Conservation (phyloP, 1,140 invertebrate genomes). For the Euura saliciscinereae region DNA sequence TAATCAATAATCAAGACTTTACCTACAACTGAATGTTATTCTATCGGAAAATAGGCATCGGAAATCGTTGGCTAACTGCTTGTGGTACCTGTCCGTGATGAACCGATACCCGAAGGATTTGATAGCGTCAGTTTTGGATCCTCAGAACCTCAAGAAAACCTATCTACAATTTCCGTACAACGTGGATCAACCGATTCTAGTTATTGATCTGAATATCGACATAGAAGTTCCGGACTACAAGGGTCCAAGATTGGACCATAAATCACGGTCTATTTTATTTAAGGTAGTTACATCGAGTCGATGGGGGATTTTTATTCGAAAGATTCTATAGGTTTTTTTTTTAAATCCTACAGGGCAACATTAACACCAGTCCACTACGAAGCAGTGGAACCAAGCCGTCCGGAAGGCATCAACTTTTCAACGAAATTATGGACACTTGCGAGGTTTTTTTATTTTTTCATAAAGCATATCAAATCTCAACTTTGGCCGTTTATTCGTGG, state of each 20-base stretch:
- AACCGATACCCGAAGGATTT: constrained; percentile 61
- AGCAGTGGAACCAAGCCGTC: not conserved
- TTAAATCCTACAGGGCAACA: too few species aligned
- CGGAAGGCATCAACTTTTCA: constrained; percentile 35
- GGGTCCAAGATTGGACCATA: constrained; percentile 56
- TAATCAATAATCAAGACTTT: not conserved
- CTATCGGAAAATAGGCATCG: too few species aligned
- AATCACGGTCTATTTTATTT: constrained; percentile 45
- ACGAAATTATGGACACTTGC: constrained; percentile 48
- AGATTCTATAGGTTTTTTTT: too few species aligned
- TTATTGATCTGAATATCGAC: constrained; percentile 60
- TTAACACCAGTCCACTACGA: too few species aligned
- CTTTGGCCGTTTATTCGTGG: not conserved
- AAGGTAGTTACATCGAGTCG: constrained; percentile 41
- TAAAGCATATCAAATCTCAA: constrained; percentile 13
- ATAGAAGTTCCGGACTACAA: constrained; percentile 65
- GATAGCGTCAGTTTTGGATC: constrained; percentile 52
- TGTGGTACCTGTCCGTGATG: constrained; percentile 58
- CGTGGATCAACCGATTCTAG: constrained; percentile 58
- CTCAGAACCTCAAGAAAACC: constrained; percentile 49
- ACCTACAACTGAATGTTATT: not conserved
- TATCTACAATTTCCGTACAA: constrained; percentile 49
- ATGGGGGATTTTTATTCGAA: too few species aligned
- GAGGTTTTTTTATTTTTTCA: constrained; percentile 33
- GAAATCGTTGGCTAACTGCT: constrained; percentile 43